Base-by-base conservation (phyloP, 2,888 invertebrate genomes). In the Tethea ocularis region DNA sequence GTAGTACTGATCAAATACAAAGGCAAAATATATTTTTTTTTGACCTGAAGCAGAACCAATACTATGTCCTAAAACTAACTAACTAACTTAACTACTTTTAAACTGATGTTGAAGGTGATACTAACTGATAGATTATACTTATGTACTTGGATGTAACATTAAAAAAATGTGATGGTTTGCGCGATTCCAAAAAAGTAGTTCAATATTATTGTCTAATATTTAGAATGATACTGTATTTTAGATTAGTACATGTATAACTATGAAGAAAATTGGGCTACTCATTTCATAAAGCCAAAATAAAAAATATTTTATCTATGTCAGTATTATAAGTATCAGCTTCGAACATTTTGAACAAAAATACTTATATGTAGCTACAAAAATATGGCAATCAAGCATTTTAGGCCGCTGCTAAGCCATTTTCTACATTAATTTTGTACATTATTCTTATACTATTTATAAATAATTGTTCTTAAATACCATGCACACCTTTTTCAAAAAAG, bases 361-460 rank as follows among this genome's bases (percentile, higher is more conserved):
- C 46, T 67, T 73, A 74, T 65, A 53, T 46, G 53, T 60, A 58
- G 57, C 61, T 71, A 72, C 20, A 77, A 73, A 71, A 78, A 81
- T 87, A 89, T 88, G 88, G 88, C 88, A 88, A 81, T 74, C 65
- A 82, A 84, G 82, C 82, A 70, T 69, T 76, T 74, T 63, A 66
- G 75, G 74, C 73, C 71, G 65, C 57, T 65, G 58, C 59, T 64
- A 72, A 75, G 64, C 70, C 77, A 71, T 66, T 60, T 64, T 67
- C 72, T 75, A 75, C 63, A 64, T 62, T 62, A 71, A 67, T 72
- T 79, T 83, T 82, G 78, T 84, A 84, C 79, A 80, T 69, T 64
- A 61, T 66, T 70, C 72, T 78, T 82, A 79, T 55, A 68, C 78
- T 84, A 84, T 64, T 74, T 77, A 79, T 81, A 81, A 80, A 80